These are phyloP conservation scores for Phortica okadai DNA, from an alignment of 2,888 invertebrate genomes.

Conservation along the genomic window DNA sequence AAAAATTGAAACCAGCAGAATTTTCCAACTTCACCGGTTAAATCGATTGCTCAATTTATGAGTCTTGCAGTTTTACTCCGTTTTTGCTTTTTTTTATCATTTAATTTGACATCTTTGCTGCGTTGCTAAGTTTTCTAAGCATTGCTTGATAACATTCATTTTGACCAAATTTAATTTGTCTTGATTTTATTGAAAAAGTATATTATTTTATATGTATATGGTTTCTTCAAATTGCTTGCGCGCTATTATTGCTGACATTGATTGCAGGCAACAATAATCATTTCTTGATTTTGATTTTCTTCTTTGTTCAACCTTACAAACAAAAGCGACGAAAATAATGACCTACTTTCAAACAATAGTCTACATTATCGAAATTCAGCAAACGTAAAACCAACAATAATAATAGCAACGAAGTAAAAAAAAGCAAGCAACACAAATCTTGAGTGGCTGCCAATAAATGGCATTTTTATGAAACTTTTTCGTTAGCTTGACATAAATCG, in stretches of 20 bases:
- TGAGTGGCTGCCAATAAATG: conserved; percentile 1
- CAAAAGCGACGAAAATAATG: not conserved
- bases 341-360: conserved; percentile 5
- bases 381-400: not conserved
- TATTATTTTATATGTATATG: not conserved
- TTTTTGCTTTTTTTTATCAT: not conserved
- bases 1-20: not conserved
- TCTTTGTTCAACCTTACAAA: too few relatives aligned
- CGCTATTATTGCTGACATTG: not conserved
- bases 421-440: not conserved
- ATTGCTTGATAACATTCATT: not conserved
- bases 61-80: conserved; percentile 1
- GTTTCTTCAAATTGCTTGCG: not conserved
- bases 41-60: conserved; percentile 37
- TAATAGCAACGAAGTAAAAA: not conserved
- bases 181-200: not conserved
- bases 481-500: not conserved
- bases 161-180: not conserved
- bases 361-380: too few relatives aligned
- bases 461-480: conserved; percentile 5
- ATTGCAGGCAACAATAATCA: too few relatives aligned
- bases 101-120: not conserved
- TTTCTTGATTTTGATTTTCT: too few relatives aligned
- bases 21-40: conserved; percentile 31
- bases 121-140: not conserved